Evolutionary conservation across 2,888 invertebrate genomes (phyloP), one percentile per base, ranked within the genome.

Genomic region (Phragmatobia fuliginosa): DNA sequence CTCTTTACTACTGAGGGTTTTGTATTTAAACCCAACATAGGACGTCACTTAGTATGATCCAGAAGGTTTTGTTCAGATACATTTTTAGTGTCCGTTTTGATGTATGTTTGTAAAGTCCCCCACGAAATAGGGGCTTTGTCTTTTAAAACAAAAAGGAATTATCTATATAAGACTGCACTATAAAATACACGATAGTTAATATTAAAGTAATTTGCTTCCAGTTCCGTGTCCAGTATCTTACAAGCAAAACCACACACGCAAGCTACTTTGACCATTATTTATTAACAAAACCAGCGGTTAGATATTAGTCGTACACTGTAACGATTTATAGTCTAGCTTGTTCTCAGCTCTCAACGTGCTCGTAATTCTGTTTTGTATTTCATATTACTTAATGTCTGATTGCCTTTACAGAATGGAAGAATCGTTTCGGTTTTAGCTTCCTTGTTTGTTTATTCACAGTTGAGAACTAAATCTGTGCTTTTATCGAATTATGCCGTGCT

Each of bases 271-370:
- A 75, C 71, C n/a, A 73, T 79, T 70, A 80, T 80, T 80, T 77
- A 80, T 80, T 70, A 75, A 71, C 73, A 68, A 74, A 77, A 66
- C 67, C 70, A 28, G 73, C 72, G 77, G 77, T 70, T 69, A 67
- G 71, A 73, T 80, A 80, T 81, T 80, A 81, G 77, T 62, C 52
- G 49, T 66, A 78, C 79, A 77, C 49, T 68, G 71, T 49, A 16
- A 60, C 33, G 68, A 80, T 80, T 80, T 79, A 80, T 80, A 32
- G 67, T 63, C 59, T 36, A 21, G 62, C 49, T 60, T 63, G 33
- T 56, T 71, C 70, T 73, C 52, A 25, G 32, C 68, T 58, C 33
- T 64, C 73, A 77, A 79, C 79, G 71, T 36, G 78, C 59, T 68
- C 73, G 67, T 75, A 61, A 72, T 68, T 80, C 62, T 71, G 45